Conservation (phyloP, 2,888 invertebrate species). For the Sialis fuliginosa region DNA sequence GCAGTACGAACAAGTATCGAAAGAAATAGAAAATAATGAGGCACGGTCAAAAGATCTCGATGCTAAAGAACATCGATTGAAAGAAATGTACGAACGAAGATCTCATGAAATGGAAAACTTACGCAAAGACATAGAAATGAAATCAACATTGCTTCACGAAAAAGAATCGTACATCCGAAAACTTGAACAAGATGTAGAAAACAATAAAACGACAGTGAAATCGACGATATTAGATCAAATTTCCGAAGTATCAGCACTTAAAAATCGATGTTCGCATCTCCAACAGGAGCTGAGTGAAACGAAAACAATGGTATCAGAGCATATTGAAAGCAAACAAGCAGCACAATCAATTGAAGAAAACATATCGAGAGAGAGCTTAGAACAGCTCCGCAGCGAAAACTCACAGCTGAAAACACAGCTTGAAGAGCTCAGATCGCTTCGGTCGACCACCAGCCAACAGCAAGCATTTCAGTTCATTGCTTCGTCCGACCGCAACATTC, state of each 20-base stretch:
- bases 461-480: no score
- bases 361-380: no score
- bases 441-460: no score
- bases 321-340: neutral
- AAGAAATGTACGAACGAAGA: constrained; percentile 1
- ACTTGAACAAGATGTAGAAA: neutral
- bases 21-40: neutral
- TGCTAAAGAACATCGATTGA: neutral
- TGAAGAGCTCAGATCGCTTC: no score
- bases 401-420: no score
- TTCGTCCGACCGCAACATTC: no score
- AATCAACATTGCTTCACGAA: neutral
- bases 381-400: no score
- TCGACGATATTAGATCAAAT: neutral
- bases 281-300: neutral
- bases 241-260: neutral
- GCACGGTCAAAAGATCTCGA: neutral
- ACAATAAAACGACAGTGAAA: neutral
- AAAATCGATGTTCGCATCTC: neutral
- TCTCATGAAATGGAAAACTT: constrained; percentile 4
- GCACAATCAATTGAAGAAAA: no score
- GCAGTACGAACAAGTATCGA: neutral
- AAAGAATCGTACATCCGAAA: neutral
- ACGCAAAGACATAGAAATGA: neutral
- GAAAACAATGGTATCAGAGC: neutral